These are phyloP conservation scores for Entomobrya multifasciata DNA, from an alignment of 2,888 invertebrate species.

Conservation along the genomic window DNA sequence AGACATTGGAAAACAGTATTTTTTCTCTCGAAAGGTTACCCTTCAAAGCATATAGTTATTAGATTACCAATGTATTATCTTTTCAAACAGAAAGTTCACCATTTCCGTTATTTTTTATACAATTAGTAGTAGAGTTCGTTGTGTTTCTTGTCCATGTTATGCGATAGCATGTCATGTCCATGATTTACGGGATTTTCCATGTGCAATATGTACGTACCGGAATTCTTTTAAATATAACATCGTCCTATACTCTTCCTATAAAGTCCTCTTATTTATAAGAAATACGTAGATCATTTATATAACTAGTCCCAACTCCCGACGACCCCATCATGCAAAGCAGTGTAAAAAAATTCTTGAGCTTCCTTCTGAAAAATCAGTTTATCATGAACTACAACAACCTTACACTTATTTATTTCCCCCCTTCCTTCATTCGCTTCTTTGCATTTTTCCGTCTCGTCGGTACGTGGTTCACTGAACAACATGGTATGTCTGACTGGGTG, in stretches of 20 bases:
- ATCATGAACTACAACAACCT: not conserved
- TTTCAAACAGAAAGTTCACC: not conserved
- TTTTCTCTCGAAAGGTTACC: not conserved
- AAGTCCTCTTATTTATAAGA: no score
- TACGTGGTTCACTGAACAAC: not conserved
- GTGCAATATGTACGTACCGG: no score
- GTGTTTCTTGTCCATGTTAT: no score
- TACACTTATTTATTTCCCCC: not conserved
- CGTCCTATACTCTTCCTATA: no score
- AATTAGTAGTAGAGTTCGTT: no score
- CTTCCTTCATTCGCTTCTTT: not conserved
- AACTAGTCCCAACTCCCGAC: no score
- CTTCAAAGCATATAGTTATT: no score
- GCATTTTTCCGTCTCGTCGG: not conserved
- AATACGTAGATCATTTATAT: no score
- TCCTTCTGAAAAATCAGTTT: slow-evolving; percentile 31
- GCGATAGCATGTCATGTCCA: not conserved
- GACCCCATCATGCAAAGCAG: not conserved
- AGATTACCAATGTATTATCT: no score
- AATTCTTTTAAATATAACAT: no score
- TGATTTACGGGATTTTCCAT: slow-evolving; percentile 34
- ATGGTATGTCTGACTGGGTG: not conserved
- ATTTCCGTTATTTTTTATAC: not conserved
- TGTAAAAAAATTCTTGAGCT: not conserved
- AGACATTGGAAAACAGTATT: not conserved